Evolutionary conservation across 2,113 vertebrate species (phyloP), one percentile per base, ranked within the genome.

Genomic region (Lathamus discolor): DNA sequence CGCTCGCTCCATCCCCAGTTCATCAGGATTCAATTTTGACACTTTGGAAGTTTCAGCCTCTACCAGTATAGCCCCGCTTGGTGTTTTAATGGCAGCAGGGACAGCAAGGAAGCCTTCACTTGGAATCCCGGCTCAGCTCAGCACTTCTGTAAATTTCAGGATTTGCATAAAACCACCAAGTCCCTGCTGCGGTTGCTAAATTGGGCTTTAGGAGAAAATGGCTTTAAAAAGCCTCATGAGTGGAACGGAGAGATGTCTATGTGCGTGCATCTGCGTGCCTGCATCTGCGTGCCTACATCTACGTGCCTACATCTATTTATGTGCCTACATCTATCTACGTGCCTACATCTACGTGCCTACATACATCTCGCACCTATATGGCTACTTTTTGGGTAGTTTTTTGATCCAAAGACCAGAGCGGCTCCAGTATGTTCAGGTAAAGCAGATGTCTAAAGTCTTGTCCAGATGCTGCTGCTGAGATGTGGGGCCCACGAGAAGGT

Each of bases 91-190:
- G 68, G 82, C 92, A 93, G 82, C 75, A 88, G 75, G 31, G 88
- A 94, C 7, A 94, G 79, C 63, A 80, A 88, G 51, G 83, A 92
- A 96, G 27, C 54, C 72, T 85, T 95, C 46, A 2, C 54, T 83
- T 83, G 72, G 86, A 94, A 93, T 85, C 68, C 49, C 78, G 59
- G 39, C 55, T 94, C 78, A 88, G 76, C 83, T 93, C 93, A 66
- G 88, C 64, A 51, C 64, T 94, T 90, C 72, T 80, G 87, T 90
- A 83, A 85, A 93, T 94, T 88, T n/a, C 62, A 94, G 55, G 83
- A 95, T 95, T 88, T 87, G 39, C 90, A 90, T 88, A 39, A 93
- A 95, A 83, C 35, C 59, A 80, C 46, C 79, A 52, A 83, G 59
- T 43, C 82, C 88, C 59, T 92, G 24, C 92, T 73, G 64, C 1